phyloP scores from a whole-genome alignment of 2,888 invertebrate genomes.

The Lydus trimaculatus region DNA sequence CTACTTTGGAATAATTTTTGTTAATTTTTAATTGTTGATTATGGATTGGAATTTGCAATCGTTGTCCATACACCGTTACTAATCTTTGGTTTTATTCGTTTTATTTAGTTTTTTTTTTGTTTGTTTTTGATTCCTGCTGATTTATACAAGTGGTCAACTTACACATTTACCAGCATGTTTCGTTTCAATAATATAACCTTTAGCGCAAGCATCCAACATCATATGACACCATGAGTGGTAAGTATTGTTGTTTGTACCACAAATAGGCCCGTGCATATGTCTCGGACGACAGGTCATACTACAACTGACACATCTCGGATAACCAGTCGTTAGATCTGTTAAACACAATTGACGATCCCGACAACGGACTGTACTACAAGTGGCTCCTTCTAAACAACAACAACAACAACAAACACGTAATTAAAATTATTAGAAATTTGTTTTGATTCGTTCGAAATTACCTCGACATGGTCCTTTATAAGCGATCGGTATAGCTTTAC shows the following conservation, averaged over 20 bases:
- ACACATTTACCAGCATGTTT: conserved; percentile 71
- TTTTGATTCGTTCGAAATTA: conserved; percentile 52
- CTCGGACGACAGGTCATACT: conserved; percentile 67
- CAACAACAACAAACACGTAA: too few relatives aligned
- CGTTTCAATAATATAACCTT: conserved; percentile 75
- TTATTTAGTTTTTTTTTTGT: conserved; percentile 27
- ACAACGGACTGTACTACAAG: conserved; percentile 73
- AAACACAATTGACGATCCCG: conserved; percentile 74
- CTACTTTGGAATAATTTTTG: conserved; percentile 34
- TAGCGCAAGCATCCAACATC: conserved; percentile 77
- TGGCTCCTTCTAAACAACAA: conserved; percentile 66
- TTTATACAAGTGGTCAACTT: conserved; percentile 34
- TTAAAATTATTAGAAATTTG: too few relatives aligned
- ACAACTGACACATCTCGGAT: conserved; percentile 77
- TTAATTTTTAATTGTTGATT: conserved; percentile 18
- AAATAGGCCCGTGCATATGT: conserved; percentile 65
- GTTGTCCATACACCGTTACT: conserved; percentile 35
- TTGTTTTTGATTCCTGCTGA: too few relatives aligned
- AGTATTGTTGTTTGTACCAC: conserved; percentile 77
- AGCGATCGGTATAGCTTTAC: conserved; percentile 84
- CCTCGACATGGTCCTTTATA: conserved; percentile 88
- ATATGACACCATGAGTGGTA: conserved; percentile 83
- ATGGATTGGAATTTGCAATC: conserved; percentile 20
- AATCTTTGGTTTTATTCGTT: conserved; percentile 44
- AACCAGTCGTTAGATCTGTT: conserved; percentile 68